These are phyloP conservation scores for Chrysoperla carnea DNA, from an alignment of 1,140 invertebrate species.

Conservation along the genomic window DNA sequence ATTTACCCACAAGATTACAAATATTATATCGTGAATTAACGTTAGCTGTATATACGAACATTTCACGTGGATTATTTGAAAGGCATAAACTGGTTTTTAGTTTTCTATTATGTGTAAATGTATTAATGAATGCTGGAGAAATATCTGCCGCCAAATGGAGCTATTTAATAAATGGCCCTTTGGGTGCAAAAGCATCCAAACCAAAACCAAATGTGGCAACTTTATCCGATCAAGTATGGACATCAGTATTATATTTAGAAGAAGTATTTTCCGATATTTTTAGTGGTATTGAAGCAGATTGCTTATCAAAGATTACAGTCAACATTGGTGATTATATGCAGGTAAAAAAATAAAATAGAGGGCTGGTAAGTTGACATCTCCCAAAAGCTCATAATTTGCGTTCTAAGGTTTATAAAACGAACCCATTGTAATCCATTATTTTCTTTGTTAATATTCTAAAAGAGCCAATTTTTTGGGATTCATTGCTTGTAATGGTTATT, in stretches of 20 bases:
- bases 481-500: too few species aligned
- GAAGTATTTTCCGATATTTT: slow-evolving; percentile 30
- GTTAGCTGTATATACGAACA: slow-evolving; percentile 63
- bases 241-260: slow-evolving; percentile 33
- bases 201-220: slow-evolving; percentile 32
- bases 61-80: slow-evolving; percentile 79
- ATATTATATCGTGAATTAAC: slow-evolving; percentile 60
- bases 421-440: too few species aligned
- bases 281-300: slow-evolving; percentile 27
- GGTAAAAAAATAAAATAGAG: slow-evolving; percentile 22
- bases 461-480: too few species aligned
- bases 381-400: neutral
- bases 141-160: slow-evolving; percentile 45
- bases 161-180: slow-evolving; percentile 52
- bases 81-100: slow-evolving; percentile 80
- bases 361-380: too few species aligned
- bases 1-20: slow-evolving; percentile 40
- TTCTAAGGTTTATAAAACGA: too few species aligned
- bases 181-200: slow-evolving; percentile 26
- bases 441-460: too few species aligned
- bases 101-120: slow-evolving; percentile 62
- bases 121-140: slow-evolving; percentile 39
- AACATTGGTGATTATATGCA: slow-evolving; percentile 36
- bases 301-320: slow-evolving; percentile 33
- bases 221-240: slow-evolving; percentile 43